These are phyloP conservation scores for Sebastolobus alascanus DNA, from an alignment of 2,797 vertebrate genomes.

Conservation along the genomic window DNA sequence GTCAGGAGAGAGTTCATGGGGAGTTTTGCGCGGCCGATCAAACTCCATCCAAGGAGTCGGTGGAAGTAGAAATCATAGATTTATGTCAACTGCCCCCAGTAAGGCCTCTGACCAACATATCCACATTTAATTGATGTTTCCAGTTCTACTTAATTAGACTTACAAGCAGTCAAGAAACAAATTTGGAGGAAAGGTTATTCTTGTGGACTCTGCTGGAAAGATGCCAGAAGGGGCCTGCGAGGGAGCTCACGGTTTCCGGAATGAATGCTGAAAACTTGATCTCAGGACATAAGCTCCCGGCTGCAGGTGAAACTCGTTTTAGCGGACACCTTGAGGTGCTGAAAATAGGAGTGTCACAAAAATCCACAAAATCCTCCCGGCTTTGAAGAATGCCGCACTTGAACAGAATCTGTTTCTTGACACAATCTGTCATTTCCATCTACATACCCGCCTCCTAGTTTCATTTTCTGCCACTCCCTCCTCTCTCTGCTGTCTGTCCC, in stretches of 20 bases:
- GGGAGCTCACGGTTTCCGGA: constrained; percentile 1
- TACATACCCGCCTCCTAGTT: constrained; percentile 13
- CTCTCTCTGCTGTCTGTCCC: constrained; percentile 17
- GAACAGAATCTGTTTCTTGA: constrained; percentile 47
- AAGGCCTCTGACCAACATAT: background rate
- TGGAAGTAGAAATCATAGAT: background rate
- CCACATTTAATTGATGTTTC: background rate
- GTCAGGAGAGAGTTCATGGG: constrained; percentile 10
- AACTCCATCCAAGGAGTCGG: background rate
- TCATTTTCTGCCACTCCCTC: constrained; percentile 53
- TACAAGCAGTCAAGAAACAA: background rate
- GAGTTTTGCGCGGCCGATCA: constrained; percentile 17
- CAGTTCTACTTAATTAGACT: background rate
- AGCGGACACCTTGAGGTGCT: background rate
- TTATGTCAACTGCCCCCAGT: background rate
- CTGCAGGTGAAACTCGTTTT: constrained; percentile 32
- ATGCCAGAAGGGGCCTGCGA: constrained; percentile 2
- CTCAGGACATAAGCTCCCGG: background rate
- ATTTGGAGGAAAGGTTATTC: constrained; percentile 13
- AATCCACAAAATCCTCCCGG: constrained; percentile 5
- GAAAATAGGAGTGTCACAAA: constrained; percentile 14
- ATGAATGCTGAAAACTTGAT: constrained; percentile 12
- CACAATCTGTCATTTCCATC: constrained; percentile 51
- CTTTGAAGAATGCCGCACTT: background rate
- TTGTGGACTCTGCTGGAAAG: constrained; percentile 1